Conservation (phyloP, 2,797 vertebrate genomes). For the Pantherophis vulpinus region DNA sequence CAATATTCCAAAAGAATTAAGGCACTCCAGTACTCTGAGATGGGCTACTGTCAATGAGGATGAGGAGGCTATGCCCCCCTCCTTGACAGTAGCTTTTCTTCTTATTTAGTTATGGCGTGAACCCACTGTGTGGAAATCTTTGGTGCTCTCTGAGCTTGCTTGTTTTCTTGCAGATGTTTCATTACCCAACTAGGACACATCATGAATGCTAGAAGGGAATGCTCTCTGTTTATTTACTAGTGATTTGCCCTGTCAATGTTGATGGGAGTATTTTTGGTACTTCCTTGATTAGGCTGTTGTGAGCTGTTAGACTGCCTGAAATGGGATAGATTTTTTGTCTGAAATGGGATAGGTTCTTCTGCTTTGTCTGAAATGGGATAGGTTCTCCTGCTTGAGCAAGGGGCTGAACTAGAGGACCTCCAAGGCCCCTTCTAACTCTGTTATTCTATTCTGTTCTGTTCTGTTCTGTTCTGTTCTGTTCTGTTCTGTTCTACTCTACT, state of each 20-base stretch:
- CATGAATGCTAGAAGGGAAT: neutral
- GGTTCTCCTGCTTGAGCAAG: neutral
- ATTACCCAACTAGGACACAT: neutral
- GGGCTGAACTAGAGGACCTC: neutral
- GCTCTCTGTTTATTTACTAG: neutral
- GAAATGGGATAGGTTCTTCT: neutral
- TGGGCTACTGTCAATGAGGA: neutral
- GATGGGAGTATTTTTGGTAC: neutral
- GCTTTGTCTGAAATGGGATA: neutral
- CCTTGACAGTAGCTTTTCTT: neutral
- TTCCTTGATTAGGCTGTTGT: neutral
- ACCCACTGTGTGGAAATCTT: neutral
- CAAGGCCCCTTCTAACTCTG: no score
- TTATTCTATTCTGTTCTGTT: no score
- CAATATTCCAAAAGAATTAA: neutral
- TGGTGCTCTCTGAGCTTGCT: neutral
- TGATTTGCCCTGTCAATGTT: neutral
- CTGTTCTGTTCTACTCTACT: no score
- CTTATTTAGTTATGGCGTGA: neutral
- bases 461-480: no score
- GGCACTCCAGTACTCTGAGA: neutral
- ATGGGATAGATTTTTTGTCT: neutral
- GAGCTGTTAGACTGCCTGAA: neutral
- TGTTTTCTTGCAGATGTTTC: neutral
- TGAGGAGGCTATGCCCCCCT: neutral